Evolutionary conservation across 2,797 vertebrate species (phyloP).

Genomic region (Bradypodion pumilum): DNA sequence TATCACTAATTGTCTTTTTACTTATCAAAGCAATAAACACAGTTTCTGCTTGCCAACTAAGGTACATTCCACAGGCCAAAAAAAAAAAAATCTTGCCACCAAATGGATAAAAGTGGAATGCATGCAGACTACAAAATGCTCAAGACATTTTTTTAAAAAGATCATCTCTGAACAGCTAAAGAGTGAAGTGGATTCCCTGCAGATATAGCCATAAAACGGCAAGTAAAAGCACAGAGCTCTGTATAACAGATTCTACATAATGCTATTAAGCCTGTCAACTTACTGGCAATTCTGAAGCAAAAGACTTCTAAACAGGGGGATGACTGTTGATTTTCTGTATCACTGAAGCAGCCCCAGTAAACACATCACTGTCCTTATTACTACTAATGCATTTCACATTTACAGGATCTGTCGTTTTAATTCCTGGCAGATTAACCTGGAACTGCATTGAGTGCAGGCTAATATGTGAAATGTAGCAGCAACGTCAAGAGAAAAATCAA

Average conservation of each 20-base stretch:
- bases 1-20: not conserved
- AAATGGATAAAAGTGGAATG: not conserved
- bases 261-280: constrained; percentile 13
- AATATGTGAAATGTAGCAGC: constrained; percentile 19
- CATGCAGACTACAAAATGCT: not conserved
- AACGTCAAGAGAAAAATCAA: constrained; percentile 4
- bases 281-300: constrained; percentile 36
- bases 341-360: constrained; percentile 37
- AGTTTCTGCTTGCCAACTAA: not conserved
- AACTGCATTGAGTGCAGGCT: constrained; percentile 28
- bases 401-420: constrained; percentile 49
- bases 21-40: not conserved
- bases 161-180: not conserved
- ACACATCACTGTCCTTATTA: constrained; percentile 37
- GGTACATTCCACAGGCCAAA: not conserved
- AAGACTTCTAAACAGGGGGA: constrained; percentile 29
- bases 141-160: not conserved
- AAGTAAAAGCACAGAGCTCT: constrained; percentile 15
- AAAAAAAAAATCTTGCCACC: not conserved
- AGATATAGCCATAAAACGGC: constrained; percentile 30
- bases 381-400: constrained; percentile 49
- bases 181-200: constrained; percentile 5
- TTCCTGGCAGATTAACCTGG: constrained; percentile 59
- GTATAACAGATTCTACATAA: constrained; percentile 35
- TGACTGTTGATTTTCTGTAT: constrained; percentile 29